Conservation (phyloP, 2,888 invertebrate genomes). For the Neoascia interrupta region DNA sequence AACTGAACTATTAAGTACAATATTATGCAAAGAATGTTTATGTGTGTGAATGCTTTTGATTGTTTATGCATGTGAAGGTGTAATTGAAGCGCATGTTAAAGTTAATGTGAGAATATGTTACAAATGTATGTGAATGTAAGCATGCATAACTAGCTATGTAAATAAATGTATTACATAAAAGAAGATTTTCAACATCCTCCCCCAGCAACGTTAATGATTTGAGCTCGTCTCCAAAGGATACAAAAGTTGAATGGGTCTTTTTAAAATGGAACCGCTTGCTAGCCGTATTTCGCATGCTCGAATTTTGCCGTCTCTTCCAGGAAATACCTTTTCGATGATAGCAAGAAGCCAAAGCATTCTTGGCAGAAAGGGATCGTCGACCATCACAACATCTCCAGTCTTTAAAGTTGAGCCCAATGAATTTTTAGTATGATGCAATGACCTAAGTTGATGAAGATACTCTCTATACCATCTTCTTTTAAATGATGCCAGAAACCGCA, state of each 20-base stretch:
- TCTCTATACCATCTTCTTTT: too few relatives aligned
- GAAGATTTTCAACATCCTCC: constrained; percentile 26
- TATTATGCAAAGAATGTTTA: too few relatives aligned
- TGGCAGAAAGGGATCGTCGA: constrained; percentile 35
- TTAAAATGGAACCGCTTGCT: constrained; percentile 28
- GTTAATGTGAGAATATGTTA: too few relatives aligned
- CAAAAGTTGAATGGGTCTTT: constrained; percentile 37
- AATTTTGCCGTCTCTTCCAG: constrained; percentile 39
- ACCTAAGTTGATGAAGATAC: constrained; percentile 25
- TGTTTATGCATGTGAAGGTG: too few relatives aligned
- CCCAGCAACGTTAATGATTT: not conserved
- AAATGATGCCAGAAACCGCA: too few relatives aligned
- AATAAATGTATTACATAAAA: too few relatives aligned
- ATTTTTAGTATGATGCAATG: constrained; percentile 1
- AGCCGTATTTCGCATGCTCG: constrained; percentile 34
- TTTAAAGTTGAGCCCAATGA: not conserved
- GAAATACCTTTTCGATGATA: constrained; percentile 35
- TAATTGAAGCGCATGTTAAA: too few relatives aligned
- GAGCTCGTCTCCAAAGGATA: constrained; percentile 19
- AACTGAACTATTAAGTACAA: too few relatives aligned
- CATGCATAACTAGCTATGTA: too few relatives aligned
- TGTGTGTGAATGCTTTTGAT: too few relatives aligned
- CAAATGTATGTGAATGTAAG: too few relatives aligned
- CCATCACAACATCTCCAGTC: constrained; percentile 36
- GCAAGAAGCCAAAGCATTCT: constrained; percentile 42